phyloP scores from a whole-genome alignment of 2,888 invertebrate species.

The Campopleginae sp. region DNA sequence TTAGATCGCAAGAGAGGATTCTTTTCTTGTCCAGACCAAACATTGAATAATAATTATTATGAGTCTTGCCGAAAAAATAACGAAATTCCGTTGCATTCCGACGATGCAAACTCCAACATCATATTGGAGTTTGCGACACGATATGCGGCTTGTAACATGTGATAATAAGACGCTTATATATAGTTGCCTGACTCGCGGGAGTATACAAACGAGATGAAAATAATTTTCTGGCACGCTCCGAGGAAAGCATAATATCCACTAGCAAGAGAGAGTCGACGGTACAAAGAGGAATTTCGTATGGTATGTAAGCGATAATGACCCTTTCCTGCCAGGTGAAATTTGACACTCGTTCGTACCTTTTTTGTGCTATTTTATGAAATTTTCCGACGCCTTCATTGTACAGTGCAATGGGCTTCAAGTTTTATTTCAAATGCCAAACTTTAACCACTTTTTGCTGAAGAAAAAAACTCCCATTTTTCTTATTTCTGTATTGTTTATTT shows the following conservation, averaged over 20 bases:
- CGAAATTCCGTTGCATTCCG: no score
- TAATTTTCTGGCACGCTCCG: constrained; percentile 60
- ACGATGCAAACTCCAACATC: background rate
- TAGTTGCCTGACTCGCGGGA: constrained; percentile 8
- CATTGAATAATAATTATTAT: no score
- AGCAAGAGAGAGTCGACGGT: constrained; percentile 17
- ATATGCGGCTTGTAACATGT: background rate
- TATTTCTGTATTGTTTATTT: background rate
- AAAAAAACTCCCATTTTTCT: background rate
- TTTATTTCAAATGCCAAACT: no score
- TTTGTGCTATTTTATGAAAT: background rate
- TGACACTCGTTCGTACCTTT: constrained; percentile 31
- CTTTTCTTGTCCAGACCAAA: no score
- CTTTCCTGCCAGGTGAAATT: constrained; percentile 51
- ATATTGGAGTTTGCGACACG: no score
- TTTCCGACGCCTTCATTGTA: background rate
- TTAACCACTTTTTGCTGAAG: background rate
- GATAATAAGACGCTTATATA: background rate
- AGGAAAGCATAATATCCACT: constrained; percentile 17
- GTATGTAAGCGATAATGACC: constrained; percentile 30
- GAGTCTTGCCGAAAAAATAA: background rate
- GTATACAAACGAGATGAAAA: constrained; percentile 53
- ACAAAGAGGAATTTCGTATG: background rate
- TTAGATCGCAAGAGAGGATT: no score
- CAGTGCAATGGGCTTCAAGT: no score